Base-by-base conservation (phyloP, 2,113 vertebrate genomes). In the Solenodon paradoxus region DNA sequence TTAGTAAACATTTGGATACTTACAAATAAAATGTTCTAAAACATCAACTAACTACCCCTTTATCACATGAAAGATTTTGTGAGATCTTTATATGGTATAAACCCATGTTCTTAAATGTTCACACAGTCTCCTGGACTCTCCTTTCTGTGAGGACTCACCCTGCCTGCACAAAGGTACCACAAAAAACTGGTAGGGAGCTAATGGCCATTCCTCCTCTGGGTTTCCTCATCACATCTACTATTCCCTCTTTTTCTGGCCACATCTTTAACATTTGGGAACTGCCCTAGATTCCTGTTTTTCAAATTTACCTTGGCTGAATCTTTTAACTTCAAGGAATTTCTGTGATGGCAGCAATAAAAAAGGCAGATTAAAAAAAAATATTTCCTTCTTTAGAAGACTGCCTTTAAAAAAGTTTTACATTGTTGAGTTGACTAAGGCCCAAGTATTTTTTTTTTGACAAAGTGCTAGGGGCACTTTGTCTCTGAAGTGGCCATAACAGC, bases 401-500 rank as follows among this genome's bases (percentile, higher is more conserved):
- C 40, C 24, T 95, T 93, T 57, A 87, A 88, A 96, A 69, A 49
- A 45, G 35, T 80, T 90, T 86, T 93, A 69, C 35, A 69, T 11
- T 42, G 45, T 49, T 40, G 74, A 28, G 30, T 92, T 91, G 88
- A 95, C 71, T 47, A 94, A 74, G 57, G 66, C 64, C 72, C 66
- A 83, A 42, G 15, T 47, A 19, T 57, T 26, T 35, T 81, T 71
- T 82, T 92, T 47, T 68, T 94, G 88, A 64, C 64, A 97, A 96
- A 80, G 87, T 95, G 63, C 35, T 71, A 88, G 80, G n/a, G 69
- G 35, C 22, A 17, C 80, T 84, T 97, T 93, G 69, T 97, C 81
- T 94, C 92, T 49, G 59, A 90, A 7, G 19, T 35, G 71, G 28
- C 55, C 92, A 61, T 51, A 47, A 75, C 61, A 92, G 63, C 82